Base-by-base conservation (phyloP, 2,113 vertebrate genomes). In the Meles meles region DNA sequence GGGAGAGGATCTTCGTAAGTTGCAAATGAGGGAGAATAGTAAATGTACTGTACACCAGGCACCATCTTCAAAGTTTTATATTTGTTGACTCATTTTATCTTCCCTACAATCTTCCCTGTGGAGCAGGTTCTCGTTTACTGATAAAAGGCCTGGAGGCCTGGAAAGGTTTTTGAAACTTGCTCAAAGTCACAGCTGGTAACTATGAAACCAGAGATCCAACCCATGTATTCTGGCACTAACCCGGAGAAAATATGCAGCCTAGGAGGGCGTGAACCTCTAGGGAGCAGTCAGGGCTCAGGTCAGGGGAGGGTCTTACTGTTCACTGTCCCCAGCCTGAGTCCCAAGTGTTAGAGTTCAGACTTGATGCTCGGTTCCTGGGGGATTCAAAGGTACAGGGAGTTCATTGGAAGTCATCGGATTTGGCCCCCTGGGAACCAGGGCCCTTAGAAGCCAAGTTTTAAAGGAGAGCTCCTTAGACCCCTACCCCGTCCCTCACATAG, bases 351-450 rank as follows among this genome's bases (percentile, higher is more conserved):
- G 42, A 52, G 37, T 86, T 61, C 85, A 86, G 18, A 67, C 20
- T n/a, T 87, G 52, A 71, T 89, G 29, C 69, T 90, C 1, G 81
- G 79, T 89, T 27, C 44, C 89, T 18, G n/a, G 95, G 80, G 84
- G 77, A 92, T 95, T 96, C 90, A 95, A 72, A 96, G 47, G 52
- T 76, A 37, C 14, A 63, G 67, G 61, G 63, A 84, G 87, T 34
- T 67, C 31, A 67, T 17, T 67, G 63, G 21, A 88, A 83, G 67
- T 47, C 39, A 3, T 37, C 6, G 13, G 67, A 49, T 79, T 59
- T 86, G 34, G 72, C 13, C n/a, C 95, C 69, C 57, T 63, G 84
- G 91, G 97, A 90, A n/a, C 47, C n/a, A 49, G 76, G 61, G 34
- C 7, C 74, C 90, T 21, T 57, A 81, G 67, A 90, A 77, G 39